These are phyloP conservation scores for Tauraco erythrolophus DNA, from an alignment of 2,113 vertebrate species.

Conservation along the genomic window DNA sequence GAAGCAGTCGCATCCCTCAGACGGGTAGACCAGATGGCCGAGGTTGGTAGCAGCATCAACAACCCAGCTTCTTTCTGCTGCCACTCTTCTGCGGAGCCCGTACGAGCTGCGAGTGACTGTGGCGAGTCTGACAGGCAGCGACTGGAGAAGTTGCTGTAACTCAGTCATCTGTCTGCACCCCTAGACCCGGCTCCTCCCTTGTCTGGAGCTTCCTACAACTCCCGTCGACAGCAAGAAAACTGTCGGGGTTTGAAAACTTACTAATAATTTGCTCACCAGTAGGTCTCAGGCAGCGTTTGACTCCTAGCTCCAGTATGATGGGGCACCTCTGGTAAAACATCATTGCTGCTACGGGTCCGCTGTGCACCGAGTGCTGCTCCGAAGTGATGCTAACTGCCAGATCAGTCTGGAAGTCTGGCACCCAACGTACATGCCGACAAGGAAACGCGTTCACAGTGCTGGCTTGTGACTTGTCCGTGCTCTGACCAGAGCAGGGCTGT, in stretches of 20 bases:
- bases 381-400: background rate
- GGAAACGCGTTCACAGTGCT: background rate
- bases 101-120: background rate
- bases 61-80: background rate
- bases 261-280: fast-evolving
- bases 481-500: background rate
- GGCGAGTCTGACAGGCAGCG: background rate
- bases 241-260: background rate
- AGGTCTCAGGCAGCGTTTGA: fast-evolving
- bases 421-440: background rate
- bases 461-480: background rate
- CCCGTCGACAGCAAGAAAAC: background rate
- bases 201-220: background rate
- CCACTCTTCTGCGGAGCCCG: background rate
- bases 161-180: background rate
- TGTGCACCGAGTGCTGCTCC: background rate
- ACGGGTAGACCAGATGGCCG: background rate
- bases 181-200: background rate
- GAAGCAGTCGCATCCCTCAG: background rate
- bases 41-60: constrained; percentile 6
- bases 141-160: background rate
- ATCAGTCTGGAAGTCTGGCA: background rate
- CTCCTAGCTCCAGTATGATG: fast-evolving
- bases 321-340: background rate
- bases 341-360: background rate